Evolutionary conservation across 2,888 invertebrate genomes (phyloP), one percentile per base, ranked within the genome.

Genomic region (Lagria hirta): DNA sequence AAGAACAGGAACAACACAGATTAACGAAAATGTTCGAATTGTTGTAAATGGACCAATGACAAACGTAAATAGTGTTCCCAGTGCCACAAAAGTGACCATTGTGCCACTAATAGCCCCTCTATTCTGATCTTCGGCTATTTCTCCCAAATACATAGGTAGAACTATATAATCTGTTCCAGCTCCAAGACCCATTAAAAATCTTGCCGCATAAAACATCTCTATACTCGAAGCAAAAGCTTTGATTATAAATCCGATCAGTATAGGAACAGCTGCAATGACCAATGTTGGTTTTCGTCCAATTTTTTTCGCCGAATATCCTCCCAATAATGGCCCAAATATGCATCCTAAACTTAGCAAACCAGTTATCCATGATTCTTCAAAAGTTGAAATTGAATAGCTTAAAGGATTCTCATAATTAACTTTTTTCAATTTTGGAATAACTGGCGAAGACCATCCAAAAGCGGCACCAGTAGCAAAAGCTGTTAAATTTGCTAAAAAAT

Each of bases 101-200:
- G 38, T 8, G 18, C 47, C 37, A 5, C 28, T 22, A 3, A 47
- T 10, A 21, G 10, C n/a, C 2, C 92, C 92, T 43, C 93, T 75
- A 7, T 83, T 79, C 14, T 83, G 82, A 38, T 83, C 81, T 75
- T 88, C 84, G 3, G 90, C 80, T 16, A 89, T 86, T 70, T 93
- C 93, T 22, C 88, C 87, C 45, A 90, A 80, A 70, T 91, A 93
- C 78, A 89, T 85, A 0, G 91, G 89, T 0, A 83, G 79, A 1
- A 83, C 79, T 0, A 84, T 81, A 71, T 83, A 86, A 12, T 81
- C 72, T 60, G 83, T 78, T 0, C 86, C 84, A 0, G 81, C 77
- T 1, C 79, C 80, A 1, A 84, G 58, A 28, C 87, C 87, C 69
- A 78, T 79, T 46, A 75, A 71, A 55, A 76, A 75, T 38, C 75